Percentiles rank a stretch among this genome's conserved stretches.
Evolutionary conservation across 2,888 invertebrate genomes (phyloP).

Genomic region (Halictus ligatus): DNA sequence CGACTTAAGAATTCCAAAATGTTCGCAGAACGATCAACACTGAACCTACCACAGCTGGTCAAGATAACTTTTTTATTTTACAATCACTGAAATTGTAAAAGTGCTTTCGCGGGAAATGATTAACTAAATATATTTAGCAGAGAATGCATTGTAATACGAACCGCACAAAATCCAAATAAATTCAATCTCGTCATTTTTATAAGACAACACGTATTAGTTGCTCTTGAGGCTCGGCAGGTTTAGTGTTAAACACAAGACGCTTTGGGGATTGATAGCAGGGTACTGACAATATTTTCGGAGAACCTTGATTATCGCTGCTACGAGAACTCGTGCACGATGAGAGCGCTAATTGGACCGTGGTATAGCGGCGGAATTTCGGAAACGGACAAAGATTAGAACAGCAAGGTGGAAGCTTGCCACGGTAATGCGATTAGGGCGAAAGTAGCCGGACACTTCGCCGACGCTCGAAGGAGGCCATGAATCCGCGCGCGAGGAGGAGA

Average conservation of each 20-base stretch:
- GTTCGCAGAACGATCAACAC: background rate
- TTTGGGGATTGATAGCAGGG: background rate
- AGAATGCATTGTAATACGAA: too few relatives aligned
- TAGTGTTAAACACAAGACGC: background rate
- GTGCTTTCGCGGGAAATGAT: too few relatives aligned
- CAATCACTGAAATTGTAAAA: too few relatives aligned
- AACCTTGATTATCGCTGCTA: background rate
- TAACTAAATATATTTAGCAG: too few relatives aligned
- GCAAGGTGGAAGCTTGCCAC: constrained; percentile 10
- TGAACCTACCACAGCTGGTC: too few relatives aligned
- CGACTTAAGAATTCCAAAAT: background rate
- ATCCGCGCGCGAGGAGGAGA: constrained; percentile 10
- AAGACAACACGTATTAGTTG: too few relatives aligned
- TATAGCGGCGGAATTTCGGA: background rate
- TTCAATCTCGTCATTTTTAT: too few relatives aligned
- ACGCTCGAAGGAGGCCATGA: constrained; percentile 20
- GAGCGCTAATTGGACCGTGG: background rate
- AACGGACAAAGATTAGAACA: constrained; percentile 1
- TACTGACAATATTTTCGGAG: background rate
- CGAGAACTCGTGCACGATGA: background rate
- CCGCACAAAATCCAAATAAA: too few relatives aligned
- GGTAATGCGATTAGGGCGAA: constrained; percentile 60
- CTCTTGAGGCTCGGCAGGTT: too few relatives aligned
- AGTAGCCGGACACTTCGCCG: constrained; percentile 39
- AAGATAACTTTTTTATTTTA: too few relatives aligned